These are phyloP conservation scores for Aplocera efformata DNA, from an alignment of 2,888 invertebrate genomes.

Conservation along the genomic window DNA sequence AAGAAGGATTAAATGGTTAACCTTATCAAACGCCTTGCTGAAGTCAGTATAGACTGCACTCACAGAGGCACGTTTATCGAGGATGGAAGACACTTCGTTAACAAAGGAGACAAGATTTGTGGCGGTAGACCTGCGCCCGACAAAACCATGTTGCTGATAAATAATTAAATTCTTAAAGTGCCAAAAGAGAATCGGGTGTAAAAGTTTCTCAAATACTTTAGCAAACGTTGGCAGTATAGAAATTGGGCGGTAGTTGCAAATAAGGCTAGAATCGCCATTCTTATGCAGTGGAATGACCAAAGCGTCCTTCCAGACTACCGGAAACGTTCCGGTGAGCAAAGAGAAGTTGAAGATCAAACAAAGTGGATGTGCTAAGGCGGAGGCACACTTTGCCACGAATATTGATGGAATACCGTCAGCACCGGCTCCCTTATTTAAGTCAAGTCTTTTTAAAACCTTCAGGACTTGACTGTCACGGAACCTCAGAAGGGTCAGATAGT, in stretches of 20 bases:
- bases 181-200: constrained; percentile 13
- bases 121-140: constrained; percentile 17
- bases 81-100: constrained; percentile 4
- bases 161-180: constrained; percentile 12
- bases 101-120: constrained; percentile 18
- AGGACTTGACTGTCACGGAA: constrained; percentile 6
- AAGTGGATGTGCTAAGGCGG: constrained; percentile 1
- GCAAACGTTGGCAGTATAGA: constrained; percentile 15
- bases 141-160: constrained; percentile 23
- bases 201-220: constrained; percentile 21
- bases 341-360: constrained; percentile 13
- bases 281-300: constrained; percentile 21
- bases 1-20: constrained; percentile 2
- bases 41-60: constrained; percentile 16
- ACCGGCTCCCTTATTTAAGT: constrained; percentile 14
- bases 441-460: constrained; percentile 13
- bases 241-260: constrained; percentile 21
- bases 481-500: neutral
- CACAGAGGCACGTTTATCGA: constrained; percentile 16
- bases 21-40: constrained; percentile 11
- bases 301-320: constrained; percentile 16
- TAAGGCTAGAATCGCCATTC: constrained; percentile 2
- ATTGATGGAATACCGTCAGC: neutral
- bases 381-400: too few relatives aligned
- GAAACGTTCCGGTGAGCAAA: constrained; percentile 9